Base-by-base conservation (phyloP, 2,888 invertebrate species). In the Phyllotreta striolata region DNA sequence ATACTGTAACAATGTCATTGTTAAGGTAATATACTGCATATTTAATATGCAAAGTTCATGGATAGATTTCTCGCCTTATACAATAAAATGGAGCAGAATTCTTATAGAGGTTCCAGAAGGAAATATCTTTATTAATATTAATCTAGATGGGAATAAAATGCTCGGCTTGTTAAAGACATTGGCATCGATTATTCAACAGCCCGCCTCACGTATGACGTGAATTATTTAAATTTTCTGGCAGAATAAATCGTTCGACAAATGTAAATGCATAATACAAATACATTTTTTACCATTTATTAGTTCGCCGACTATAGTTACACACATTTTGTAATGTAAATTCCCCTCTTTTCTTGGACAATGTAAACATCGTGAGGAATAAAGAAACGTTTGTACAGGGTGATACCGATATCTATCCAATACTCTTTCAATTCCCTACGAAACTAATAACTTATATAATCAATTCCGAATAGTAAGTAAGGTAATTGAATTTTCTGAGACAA, bases 251-350 rank as follows among this genome's bases (percentile, higher is more conserved):
- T 73, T 73, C 70, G 72, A 74, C 73, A 73, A 64, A 75, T 75
- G 73, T 74, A 74, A 75, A 74, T 75, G 67, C 72, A 72, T 73
- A 71, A 70, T 71, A 69, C 72, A 68, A 68, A 72, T 71, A 75
- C 74, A 75, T 73, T 73, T 70, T 34, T 73, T 69, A 74, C 73
- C 73, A 74, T 75, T 74, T 76, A 73, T 73, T 71, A 71, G 70
- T 70, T 68, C 67, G 64, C 68, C 24, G 24, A 71, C 72, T 70
- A 70, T 65, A 71, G 66, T 71, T 71, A 72, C 67, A 51, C 47
- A 74, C 24, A 69, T 75, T 74, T 72, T 74, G 74, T 72, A 69
- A 74, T 75, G 74, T 73, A 76, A 76, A 75, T 76, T 76, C 73
- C 24, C 24, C 24, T 70, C 66, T 70, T 59, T 70, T 70, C 71